Evolutionary conservation across 2,113 vertebrate genomes (phyloP).

Genomic region (Entelurus aequoreus): DNA sequence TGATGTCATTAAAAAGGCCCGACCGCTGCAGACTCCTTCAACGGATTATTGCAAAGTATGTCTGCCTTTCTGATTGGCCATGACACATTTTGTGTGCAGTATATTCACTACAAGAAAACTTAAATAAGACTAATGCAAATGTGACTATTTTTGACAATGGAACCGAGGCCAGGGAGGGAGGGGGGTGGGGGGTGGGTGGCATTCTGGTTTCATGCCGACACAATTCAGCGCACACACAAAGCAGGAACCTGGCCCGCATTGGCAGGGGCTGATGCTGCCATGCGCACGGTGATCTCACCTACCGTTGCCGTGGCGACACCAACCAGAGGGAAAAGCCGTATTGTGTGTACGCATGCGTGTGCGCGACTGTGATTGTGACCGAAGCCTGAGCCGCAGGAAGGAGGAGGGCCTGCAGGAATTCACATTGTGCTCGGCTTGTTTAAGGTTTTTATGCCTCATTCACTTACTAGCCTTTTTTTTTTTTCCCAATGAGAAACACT

Average conservation of each 20-base stretch:
- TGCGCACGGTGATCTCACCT: constrained; percentile 71
- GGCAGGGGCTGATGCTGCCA: constrained; percentile 66
- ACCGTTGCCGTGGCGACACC: constrained; percentile 87
- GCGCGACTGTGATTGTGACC: constrained; percentile 51
- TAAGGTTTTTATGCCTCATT: constrained; percentile 64
- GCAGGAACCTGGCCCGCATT: constrained; percentile 60
- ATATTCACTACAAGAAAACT: neutral
- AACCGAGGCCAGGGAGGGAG: neutral
- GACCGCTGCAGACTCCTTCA: constrained; percentile 58
- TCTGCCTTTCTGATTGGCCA: constrained; percentile 26
- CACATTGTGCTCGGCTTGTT: constrained; percentile 67
- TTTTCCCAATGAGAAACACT: constrained; percentile 49
- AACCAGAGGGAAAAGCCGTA: constrained; percentile 77
- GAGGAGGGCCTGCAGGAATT: constrained; percentile 56
- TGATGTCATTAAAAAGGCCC: constrained; percentile 82
- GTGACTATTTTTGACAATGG: constrained; percentile 5
- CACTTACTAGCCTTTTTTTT: constrained; percentile 55
- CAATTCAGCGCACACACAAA: constrained; percentile 23
- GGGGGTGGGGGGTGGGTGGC: constrained; percentile 21
- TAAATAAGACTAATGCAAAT: neutral
- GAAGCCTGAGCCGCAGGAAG: constrained; percentile 40
- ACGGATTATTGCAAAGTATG: constrained; percentile 62
- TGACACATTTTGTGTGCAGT: constrained; percentile 14
- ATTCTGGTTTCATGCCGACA: constrained; percentile 34
- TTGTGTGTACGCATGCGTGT: constrained; percentile 53